Evolutionary conservation across 2,113 vertebrate species (phyloP).

Genomic region (Montifringilla adamsi): DNA sequence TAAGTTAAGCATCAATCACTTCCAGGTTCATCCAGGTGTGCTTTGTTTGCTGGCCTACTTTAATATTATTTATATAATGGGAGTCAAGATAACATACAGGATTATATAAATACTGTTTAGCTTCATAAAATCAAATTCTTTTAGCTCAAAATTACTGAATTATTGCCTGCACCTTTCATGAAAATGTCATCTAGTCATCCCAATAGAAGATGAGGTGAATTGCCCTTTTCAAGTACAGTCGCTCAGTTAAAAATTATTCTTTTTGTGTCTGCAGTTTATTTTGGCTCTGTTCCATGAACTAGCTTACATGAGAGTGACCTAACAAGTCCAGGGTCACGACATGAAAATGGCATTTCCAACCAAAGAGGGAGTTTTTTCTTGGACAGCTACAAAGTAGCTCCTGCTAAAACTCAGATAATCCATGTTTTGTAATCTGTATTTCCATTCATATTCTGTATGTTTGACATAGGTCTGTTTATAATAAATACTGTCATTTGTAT

Average conservation of each 20-base stretch:
- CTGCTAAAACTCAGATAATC: background rate
- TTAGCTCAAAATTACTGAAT: background rate
- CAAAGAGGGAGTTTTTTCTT: background rate
- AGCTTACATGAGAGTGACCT: background rate
- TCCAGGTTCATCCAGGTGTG: background rate
- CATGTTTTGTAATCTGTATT: background rate
- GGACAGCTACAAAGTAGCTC: background rate
- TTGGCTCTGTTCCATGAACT: background rate
- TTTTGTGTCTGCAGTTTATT: background rate
- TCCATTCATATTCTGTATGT: background rate
- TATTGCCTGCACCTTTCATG: background rate
- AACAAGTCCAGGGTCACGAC: background rate
- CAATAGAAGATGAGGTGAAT: background rate
- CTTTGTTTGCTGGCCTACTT: slow-evolving; percentile 1
- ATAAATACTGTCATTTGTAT: background rate
- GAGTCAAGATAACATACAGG: background rate
- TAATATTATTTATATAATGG: background rate
- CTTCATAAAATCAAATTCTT: background rate
- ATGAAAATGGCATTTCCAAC: background rate
- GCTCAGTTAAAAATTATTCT: background rate
- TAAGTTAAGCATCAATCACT: background rate
- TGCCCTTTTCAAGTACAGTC: background rate
- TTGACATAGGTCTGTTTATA: background rate
- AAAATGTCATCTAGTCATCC: background rate
- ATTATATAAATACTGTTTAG: background rate